Conservation (phyloP, 2,888 invertebrate genomes). For the Macrosiphum euphorbiae region DNA sequence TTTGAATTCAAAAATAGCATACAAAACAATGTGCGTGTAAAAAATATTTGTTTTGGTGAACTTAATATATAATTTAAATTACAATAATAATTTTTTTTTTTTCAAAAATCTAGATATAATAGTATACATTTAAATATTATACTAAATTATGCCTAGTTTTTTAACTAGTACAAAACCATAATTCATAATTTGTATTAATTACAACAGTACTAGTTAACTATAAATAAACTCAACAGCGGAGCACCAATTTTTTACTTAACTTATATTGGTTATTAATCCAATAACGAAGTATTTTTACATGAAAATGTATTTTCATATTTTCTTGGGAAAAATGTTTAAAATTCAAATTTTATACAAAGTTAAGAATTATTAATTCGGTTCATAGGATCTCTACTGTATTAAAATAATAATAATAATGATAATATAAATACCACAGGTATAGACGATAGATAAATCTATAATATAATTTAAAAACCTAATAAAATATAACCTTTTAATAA, state of each 20-base stretch:
- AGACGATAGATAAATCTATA: slow-evolving; percentile 44
- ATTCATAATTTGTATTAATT: slow-evolving; percentile 33
- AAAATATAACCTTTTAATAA: slow-evolving; percentile 43
- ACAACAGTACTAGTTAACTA: slow-evolving; percentile 28
- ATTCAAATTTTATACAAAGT: slow-evolving; percentile 19
- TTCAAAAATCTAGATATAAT: slow-evolving; percentile 41
- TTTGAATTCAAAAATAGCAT: slow-evolving; percentile 46
- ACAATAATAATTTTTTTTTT: slow-evolving; percentile 12
- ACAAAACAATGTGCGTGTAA: slow-evolving; percentile 56
- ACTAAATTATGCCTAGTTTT: slow-evolving; percentile 45
- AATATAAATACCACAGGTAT: not conserved
- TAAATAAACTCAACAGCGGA: slow-evolving; percentile 42
- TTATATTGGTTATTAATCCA: not conserved
- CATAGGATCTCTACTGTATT: slow-evolving; percentile 50
- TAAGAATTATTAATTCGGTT: slow-evolving; percentile 62
- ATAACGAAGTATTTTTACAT: not conserved
- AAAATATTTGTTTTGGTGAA: slow-evolving; percentile 60
- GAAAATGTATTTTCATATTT: slow-evolving; percentile 12
- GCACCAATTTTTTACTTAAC: slow-evolving; percentile 13
- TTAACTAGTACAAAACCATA: slow-evolving; percentile 28
- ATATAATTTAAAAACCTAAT: slow-evolving; percentile 49
- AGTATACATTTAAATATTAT: slow-evolving; percentile 36
- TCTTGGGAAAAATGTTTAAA: not conserved
- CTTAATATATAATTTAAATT: slow-evolving; percentile 40
- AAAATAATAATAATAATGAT: slow-evolving; percentile 47